Percentiles rank a stretch among this genome's conserved stretches.
phyloP scores from a whole-genome alignment of 1,140 invertebrate species.

The Papilio glaucus region DNA sequence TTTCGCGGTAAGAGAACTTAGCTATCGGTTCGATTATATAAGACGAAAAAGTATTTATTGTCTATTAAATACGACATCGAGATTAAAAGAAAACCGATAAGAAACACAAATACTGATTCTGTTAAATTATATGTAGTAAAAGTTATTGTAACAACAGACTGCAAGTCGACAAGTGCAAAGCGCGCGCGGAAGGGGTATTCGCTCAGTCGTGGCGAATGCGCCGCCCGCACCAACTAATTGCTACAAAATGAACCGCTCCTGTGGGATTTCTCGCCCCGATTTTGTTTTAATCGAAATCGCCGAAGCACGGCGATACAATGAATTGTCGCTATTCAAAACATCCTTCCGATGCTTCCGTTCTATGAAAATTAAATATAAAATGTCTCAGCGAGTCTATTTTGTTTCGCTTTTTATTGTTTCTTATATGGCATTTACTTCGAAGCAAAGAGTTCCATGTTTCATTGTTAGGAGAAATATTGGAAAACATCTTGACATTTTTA shows the following conservation, averaged over 20 bases:
- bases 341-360: constrained; percentile 42
- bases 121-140: too few species aligned
- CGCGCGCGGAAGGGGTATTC: constrained; percentile 67
- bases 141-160: too few species aligned
- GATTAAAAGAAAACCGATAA: too few species aligned
- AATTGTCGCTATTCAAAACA: constrained; percentile 48
- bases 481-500: constrained; percentile 27
- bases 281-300: constrained; percentile 77
- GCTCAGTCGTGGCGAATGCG: constrained; percentile 77
- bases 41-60: too few species aligned
- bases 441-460: constrained; percentile 25
- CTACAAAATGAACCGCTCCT: constrained; percentile 76
- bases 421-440: constrained; percentile 17
- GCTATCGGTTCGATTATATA: too few species aligned
- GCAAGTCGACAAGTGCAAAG: constrained; percentile 45
- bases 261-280: constrained; percentile 64
- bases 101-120: too few species aligned
- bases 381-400: not conserved
- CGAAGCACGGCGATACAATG: constrained; percentile 45
- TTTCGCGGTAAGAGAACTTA: too few species aligned
- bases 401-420: constrained; percentile 17
- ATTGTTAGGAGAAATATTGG: not conserved
- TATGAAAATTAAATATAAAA: constrained; percentile 40
- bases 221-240: constrained; percentile 79
- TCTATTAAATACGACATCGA: too few species aligned